phyloP scores from a whole-genome alignment of 2,888 invertebrate genomes.

The Lithophane ornitopus region DNA sequence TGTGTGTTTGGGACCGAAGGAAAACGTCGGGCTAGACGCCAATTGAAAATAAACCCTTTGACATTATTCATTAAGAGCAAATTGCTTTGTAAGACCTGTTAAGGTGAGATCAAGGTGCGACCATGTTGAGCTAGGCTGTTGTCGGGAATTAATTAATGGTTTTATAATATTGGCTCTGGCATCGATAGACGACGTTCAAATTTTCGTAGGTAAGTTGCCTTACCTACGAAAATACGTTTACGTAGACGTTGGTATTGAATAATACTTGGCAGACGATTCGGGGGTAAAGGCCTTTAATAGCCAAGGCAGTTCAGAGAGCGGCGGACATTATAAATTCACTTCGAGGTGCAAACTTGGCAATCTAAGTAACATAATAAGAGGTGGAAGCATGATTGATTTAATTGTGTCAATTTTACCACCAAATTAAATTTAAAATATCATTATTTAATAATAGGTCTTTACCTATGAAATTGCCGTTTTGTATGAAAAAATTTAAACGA shows the following conservation, averaged over 20 bases:
- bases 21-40: constrained; percentile 56
- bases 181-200: constrained; percentile 2
- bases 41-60: constrained; percentile 77
- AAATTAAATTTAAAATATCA: constrained; percentile 11
- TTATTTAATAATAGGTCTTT: too few species aligned
- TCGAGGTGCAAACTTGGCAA: constrained; percentile 44
- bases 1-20: constrained; percentile 63
- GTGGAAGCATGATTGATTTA: neutral
- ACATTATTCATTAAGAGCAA: constrained; percentile 73
- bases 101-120: constrained; percentile 41
- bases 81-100: constrained; percentile 68
- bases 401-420: constrained; percentile 3
- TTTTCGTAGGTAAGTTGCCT: constrained; percentile 17
- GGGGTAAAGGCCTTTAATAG: constrained; percentile 33
- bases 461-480: too few species aligned
- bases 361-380: constrained; percentile 14
- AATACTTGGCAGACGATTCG: constrained; percentile 46
- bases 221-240: too few species aligned
- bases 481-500: too few species aligned
- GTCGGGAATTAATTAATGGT: constrained; percentile 54
- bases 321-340: constrained; percentile 41
- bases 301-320: constrained; percentile 25
- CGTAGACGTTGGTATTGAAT: constrained; percentile 16
- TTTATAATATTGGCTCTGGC: constrained; percentile 40
- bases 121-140: constrained; percentile 30